Conservation (phyloP, 2,888 invertebrate species). For the Acronicta psi region DNA sequence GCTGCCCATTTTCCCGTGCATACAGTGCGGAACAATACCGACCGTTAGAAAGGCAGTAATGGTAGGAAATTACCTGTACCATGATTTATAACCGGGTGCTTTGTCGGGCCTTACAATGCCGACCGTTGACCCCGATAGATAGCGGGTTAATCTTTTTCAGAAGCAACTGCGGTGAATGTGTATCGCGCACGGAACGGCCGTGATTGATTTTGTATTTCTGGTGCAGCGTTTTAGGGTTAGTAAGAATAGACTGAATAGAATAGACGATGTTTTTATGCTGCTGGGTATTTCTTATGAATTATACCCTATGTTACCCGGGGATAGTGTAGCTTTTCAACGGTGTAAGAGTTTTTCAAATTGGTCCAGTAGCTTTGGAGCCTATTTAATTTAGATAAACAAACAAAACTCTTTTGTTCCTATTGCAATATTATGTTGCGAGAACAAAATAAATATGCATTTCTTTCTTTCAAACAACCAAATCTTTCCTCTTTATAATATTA, state of each 20-base stretch:
- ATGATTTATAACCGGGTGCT: conserved; percentile 78
- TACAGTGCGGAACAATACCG: conserved; percentile 72
- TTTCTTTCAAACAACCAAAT: too few relatives aligned
- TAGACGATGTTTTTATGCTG: too few relatives aligned
- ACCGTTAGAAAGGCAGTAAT: conserved; percentile 78
- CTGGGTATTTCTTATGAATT: too few relatives aligned
- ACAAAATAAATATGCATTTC: too few relatives aligned
- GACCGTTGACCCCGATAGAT: conserved; percentile 78
- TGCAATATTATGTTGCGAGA: too few relatives aligned
- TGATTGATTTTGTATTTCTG: conserved; percentile 43
- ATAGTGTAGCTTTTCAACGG: too few relatives aligned
- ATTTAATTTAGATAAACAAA: too few relatives aligned
- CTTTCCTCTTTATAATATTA: too few relatives aligned
- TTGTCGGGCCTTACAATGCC: conserved; percentile 67
- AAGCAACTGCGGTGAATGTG: conserved; percentile 47
- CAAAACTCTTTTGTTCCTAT: too few relatives aligned
- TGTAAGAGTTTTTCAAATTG: too few relatives aligned
- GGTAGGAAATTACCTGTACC: conserved; percentile 81
- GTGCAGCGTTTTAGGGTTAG: conserved; percentile 19
- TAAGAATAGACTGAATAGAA: not conserved
- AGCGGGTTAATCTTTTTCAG: conserved; percentile 70
- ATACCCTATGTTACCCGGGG: too few relatives aligned
- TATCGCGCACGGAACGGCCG: conserved; percentile 44
- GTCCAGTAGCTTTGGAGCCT: too few relatives aligned
- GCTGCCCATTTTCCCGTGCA: conserved; percentile 58